A percentile compares a stretch with the other conserved stretches of the same genome.
Evolutionary conservation across 2,113 vertebrate genomes (phyloP).

Genomic region (Lagenorhynchus albirostris): DNA sequence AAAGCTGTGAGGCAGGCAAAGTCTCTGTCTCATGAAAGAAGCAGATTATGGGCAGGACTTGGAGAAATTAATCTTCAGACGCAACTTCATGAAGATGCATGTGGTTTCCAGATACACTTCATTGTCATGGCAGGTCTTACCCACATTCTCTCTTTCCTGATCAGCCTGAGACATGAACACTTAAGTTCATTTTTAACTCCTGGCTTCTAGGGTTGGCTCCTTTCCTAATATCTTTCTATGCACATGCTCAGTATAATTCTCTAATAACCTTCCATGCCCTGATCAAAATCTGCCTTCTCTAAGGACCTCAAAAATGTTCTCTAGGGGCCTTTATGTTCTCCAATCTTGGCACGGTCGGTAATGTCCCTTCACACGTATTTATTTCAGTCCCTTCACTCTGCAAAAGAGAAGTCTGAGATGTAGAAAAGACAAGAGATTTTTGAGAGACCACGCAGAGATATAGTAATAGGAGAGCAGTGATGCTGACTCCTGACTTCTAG

Average conservation of each 20-base stretch:
- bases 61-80: background rate
- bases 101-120: background rate
- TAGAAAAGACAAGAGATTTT: background rate
- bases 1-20: background rate
- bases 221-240: background rate
- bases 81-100: background rate
- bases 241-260: background rate
- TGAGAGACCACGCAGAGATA: background rate
- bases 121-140: accelerated
- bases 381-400: background rate
- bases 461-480: background rate
- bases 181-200: background rate
- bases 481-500: background rate
- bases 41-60: background rate
- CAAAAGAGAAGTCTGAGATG: background rate
- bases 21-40: background rate
- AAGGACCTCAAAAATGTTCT: background rate
- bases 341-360: background rate
- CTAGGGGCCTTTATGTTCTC: background rate
- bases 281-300: background rate
- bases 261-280: background rate
- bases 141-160: background rate
- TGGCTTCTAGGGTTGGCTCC: background rate
- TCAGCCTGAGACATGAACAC: background rate
- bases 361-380: background rate